phyloP scores from a whole-genome alignment of 2,797 vertebrate species.

The Anguilla pacifica region DNA sequence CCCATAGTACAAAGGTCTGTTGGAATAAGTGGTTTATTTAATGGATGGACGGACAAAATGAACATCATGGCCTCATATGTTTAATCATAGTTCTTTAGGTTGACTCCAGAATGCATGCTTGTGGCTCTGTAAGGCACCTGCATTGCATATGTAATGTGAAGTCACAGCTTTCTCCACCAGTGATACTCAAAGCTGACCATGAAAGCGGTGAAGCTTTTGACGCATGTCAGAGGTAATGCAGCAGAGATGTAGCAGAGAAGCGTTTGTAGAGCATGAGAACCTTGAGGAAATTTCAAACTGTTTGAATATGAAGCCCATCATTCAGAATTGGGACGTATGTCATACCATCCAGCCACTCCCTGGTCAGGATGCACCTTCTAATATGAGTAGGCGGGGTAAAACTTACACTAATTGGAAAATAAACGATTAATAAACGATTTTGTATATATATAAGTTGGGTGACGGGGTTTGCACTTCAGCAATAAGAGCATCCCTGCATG shows the following conservation, averaged over 20 bases:
- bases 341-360: background rate
- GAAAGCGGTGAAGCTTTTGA: background rate
- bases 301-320: background rate
- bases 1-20: too few relatives aligned
- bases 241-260: background rate
- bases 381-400: background rate
- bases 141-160: background rate
- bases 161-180: background rate
- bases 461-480: background rate
- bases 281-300: background rate
- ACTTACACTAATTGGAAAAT: background rate
- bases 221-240: background rate
- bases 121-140: background rate
- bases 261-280: background rate
- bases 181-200: background rate
- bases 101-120: conserved; percentile 2
- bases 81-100: background rate
- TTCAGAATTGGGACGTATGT: background rate
- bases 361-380: background rate
- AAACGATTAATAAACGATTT: too few relatives aligned
- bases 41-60: background rate
- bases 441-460: background rate
- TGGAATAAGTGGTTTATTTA: too few relatives aligned
- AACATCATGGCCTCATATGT: background rate
- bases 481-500: background rate